Evolutionary conservation across 2,888 invertebrate species (phyloP).

Genomic region (Sarcophaga rosellei): DNA sequence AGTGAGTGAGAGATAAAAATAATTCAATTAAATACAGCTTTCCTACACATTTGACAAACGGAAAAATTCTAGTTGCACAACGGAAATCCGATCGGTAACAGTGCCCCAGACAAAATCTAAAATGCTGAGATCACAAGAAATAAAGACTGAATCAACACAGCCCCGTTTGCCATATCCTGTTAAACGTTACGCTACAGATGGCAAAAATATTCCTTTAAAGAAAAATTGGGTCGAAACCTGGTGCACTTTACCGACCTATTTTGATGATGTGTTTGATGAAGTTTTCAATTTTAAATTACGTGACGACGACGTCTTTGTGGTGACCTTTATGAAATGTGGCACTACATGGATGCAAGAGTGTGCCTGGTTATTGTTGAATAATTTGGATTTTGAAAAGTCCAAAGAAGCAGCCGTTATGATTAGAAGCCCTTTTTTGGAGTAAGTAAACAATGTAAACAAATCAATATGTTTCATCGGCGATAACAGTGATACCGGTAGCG

Average conservation of each 20-base stretch:
- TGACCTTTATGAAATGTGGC: slow-evolving; percentile 71
- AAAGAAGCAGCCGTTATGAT: slow-evolving; percentile 20
- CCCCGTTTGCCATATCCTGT: background rate
- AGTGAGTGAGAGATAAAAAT: no score
- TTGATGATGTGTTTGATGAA: background rate
- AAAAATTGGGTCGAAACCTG: slow-evolving; percentile 65
- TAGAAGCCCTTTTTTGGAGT: slow-evolving; percentile 69
- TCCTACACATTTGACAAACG: no score
- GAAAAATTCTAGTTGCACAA: no score
- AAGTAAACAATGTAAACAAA: slow-evolving; percentile 21
- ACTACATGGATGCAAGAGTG: slow-evolving; percentile 74
- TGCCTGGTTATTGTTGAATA: slow-evolving; percentile 71
- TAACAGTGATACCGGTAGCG: no score
- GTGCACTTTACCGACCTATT: slow-evolving; percentile 55
- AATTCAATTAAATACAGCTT: no score
- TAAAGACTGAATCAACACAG: no score
- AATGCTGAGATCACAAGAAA: no score
- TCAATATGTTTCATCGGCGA: no score
- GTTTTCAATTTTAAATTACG: slow-evolving; percentile 68
- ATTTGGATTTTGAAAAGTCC: slow-evolving; percentile 70
- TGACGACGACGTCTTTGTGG: slow-evolving; percentile 70
- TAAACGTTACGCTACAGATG: slow-evolving; percentile 40
- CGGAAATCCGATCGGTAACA: no score
- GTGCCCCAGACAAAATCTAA: no score
- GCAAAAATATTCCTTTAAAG: slow-evolving; percentile 59